phyloP scores from a whole-genome alignment of 2,113 vertebrate species.

The Odontophorus gujanensis region DNA sequence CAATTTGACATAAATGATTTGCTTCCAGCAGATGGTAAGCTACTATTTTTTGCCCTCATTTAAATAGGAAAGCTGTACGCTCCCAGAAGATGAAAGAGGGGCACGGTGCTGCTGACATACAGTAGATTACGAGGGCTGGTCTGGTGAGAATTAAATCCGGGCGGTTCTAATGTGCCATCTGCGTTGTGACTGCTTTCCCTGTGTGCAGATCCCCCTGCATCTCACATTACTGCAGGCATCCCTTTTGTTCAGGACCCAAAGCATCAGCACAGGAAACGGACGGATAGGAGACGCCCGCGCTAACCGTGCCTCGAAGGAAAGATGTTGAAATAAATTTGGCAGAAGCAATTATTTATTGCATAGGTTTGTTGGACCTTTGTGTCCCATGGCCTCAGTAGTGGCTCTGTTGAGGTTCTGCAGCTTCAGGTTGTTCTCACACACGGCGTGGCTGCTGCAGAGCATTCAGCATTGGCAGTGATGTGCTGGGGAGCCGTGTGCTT shows the following conservation, averaged over 20 bases:
- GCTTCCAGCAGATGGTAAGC: constrained; percentile 70
- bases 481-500: not conserved
- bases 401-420: not conserved
- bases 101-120: not conserved
- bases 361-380: not conserved
- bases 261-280: not conserved
- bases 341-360: not conserved
- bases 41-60: constrained; percentile 67
- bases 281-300: not conserved
- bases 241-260: not conserved
- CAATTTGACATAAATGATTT: constrained; percentile 58
- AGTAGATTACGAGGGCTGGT: constrained; percentile 59
- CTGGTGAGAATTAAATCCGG: constrained; percentile 63
- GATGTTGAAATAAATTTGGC: not conserved
- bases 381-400: not conserved
- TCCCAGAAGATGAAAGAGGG: constrained; percentile 50
- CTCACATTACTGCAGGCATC: not conserved
- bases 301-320: not conserved
- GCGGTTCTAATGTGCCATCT: constrained; percentile 58
- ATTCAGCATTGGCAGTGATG: accelerated
- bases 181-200: not conserved
- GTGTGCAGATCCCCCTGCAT: not conserved
- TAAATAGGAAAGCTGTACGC: constrained; percentile 47
- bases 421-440: not conserved
- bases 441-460: not conserved